Percentiles rank a stretch among this genome's conserved stretches.
Evolutionary conservation across 2,113 vertebrate species (phyloP).

Genomic region (Corapipo altera): DNA sequence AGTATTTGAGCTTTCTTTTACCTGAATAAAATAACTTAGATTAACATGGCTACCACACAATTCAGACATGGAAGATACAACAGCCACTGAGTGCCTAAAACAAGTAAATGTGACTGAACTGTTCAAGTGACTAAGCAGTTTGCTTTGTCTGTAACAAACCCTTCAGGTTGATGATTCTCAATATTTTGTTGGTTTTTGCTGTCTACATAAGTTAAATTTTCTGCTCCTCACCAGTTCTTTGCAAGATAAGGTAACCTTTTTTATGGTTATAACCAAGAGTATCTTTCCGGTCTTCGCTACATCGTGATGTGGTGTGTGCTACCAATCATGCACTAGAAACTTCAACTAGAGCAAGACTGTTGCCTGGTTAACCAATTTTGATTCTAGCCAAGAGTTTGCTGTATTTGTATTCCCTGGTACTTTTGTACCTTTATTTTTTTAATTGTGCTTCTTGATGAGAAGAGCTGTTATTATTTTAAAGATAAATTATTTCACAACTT

Average conservation of each 20-base stretch:
- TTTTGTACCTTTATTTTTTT: not conserved
- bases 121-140: not conserved
- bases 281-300: not conserved
- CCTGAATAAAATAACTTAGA: not conserved
- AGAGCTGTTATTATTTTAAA: not conserved
- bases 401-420: not conserved
- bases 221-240: fast-evolving
- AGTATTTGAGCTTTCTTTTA: not conserved
- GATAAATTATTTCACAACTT: not conserved
- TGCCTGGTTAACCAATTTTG: not conserved
- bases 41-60: not conserved
- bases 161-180: not conserved
- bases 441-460: not conserved
- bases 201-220: not conserved
- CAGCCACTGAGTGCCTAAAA: not conserved
- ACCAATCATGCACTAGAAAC: not conserved
- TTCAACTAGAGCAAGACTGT: not conserved
- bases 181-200: not conserved
- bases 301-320: not conserved
- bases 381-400: not conserved
- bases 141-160: fast-evolving
- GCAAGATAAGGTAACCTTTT: not conserved
- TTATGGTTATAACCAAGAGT: not conserved
- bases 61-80: not conserved
- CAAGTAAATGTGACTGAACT: not conserved